Base-by-base conservation (phyloP, 2,113 vertebrate genomes). In the Abramis brama region DNA sequence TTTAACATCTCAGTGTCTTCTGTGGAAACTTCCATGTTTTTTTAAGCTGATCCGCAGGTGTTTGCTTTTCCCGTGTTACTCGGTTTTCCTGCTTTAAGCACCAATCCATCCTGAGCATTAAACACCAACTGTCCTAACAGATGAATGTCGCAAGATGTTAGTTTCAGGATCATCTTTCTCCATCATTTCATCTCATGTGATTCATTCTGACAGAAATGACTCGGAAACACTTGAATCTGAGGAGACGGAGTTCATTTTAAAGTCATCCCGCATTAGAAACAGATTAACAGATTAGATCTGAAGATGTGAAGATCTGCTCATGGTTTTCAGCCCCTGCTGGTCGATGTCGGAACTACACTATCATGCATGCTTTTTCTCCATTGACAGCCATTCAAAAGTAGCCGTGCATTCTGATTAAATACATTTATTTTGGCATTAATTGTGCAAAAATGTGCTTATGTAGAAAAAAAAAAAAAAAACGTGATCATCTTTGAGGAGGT, bases 31-130 rank as follows among this genome's bases (percentile, higher is more conserved):
- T 39, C 4, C 33, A 39, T 71, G 39, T 43, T 43, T n/a, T 23
- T 73, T 23, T 19, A 36, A 33, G 36, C 71, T 74, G 71, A 74
- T 74, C 71, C n/a, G 39, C 43, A 74, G 39, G 71, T 74, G 71
- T 74, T 39, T 25, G 71, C 19, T 70, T 19, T 21, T 70, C 17
- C 66, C 36, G 66, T 3, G 15, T 68, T 7, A 68, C 64, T 68
- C 3, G 30, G 30, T 19, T 68, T 36, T 30, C 6, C 66, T 33
- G 64, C 6, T 0, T 17, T 73, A 25, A 73, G 70, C 66, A 70
- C 33, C 30, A 39, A 10, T 39, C 66, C 66, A 25, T 11, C 39
- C 39, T 45, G 21, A 47, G 39, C 73, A 2, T 27, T 75, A 50
- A 50, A 75, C 43, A 27, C 11, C 71, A 47, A 12, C 71, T 27